Conservation (phyloP, 2,113 vertebrate genomes). For the Spea bombifrons region DNA sequence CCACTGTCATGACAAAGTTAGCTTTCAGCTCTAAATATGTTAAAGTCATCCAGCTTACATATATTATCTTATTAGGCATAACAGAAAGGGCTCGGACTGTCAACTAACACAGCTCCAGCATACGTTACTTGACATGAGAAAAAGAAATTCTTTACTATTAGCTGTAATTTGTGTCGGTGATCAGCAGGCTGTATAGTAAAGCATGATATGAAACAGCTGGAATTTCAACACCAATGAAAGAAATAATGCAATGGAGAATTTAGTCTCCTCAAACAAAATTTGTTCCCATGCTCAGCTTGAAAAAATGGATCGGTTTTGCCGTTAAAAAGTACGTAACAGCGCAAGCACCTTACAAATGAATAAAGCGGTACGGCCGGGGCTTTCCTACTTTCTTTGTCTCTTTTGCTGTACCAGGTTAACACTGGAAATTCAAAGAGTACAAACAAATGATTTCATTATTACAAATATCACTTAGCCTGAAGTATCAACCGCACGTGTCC, state of each 20-base stretch:
- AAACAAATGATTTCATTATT: too few species aligned
- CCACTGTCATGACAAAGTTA: slow-evolving; percentile 64
- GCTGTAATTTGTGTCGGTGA: slow-evolving; percentile 41
- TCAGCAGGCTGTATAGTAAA: too few species aligned
- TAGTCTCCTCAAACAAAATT: not conserved
- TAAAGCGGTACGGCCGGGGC: not conserved
- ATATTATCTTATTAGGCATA: slow-evolving; percentile 44
- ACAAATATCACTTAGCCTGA: too few species aligned
- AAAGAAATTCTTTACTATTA: not conserved
- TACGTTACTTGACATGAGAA: slow-evolving; percentile 2
- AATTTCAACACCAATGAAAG: not conserved
- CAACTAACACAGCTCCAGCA: slow-evolving; percentile 38
- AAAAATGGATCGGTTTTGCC: not conserved
- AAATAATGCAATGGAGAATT: not conserved
- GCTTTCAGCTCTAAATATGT: slow-evolving; percentile 51
- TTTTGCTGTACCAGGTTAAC: too few species aligned
- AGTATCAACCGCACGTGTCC: too few species aligned
- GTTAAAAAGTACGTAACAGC: not conserved
- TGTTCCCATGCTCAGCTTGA: not conserved
- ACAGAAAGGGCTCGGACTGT: not conserved
- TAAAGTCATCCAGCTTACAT: slow-evolving; percentile 37
- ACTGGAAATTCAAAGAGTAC: too few species aligned
- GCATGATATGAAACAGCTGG: not conserved
- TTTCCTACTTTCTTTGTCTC: too few species aligned
- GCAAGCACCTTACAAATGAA: not conserved